Conservation (phyloP, 2,888 invertebrate species). For the Eupsilia transversa region DNA sequence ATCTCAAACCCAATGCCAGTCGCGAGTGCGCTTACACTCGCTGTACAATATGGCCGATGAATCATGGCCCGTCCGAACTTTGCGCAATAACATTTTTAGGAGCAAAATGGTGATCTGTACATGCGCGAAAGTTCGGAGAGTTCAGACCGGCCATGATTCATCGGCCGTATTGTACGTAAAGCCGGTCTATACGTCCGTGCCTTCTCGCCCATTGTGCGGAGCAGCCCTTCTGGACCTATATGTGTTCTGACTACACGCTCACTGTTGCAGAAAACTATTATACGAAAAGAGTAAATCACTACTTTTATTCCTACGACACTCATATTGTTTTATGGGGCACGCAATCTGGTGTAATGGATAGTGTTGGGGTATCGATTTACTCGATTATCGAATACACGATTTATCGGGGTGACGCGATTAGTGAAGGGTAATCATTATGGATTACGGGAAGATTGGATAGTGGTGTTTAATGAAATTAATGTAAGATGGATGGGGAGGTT, state of each 20-base stretch:
- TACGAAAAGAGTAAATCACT: slow-evolving; percentile 61
- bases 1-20: not conserved
- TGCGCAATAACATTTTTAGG: no score
- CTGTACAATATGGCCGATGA: not conserved
- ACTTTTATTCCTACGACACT: slow-evolving; percentile 67
- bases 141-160: no score
- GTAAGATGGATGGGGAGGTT: slow-evolving; percentile 11
- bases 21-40: not conserved
- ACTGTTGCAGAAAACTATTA: slow-evolving; percentile 60
- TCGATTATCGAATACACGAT: slow-evolving; percentile 60
- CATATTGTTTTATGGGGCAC: slow-evolving; percentile 74
- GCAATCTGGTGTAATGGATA: slow-evolving; percentile 71
- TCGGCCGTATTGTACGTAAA: no score
- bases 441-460: slow-evolving; percentile 36
- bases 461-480: slow-evolving; percentile 38
- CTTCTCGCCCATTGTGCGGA: no score
- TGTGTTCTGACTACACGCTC: not conserved
- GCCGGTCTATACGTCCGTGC: not conserved
- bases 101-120: no score
- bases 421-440: slow-evolving; percentile 58
- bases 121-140: no score
- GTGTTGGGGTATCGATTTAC: slow-evolving; percentile 55
- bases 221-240: slow-evolving; percentile 12
- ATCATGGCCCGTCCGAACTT: no score
- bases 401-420: slow-evolving; percentile 57